A percentile compares a stretch with the other conserved stretches of the same genome.
Conservation (phyloP, 2,888 invertebrate species). For the Leucophora obtusa region DNA sequence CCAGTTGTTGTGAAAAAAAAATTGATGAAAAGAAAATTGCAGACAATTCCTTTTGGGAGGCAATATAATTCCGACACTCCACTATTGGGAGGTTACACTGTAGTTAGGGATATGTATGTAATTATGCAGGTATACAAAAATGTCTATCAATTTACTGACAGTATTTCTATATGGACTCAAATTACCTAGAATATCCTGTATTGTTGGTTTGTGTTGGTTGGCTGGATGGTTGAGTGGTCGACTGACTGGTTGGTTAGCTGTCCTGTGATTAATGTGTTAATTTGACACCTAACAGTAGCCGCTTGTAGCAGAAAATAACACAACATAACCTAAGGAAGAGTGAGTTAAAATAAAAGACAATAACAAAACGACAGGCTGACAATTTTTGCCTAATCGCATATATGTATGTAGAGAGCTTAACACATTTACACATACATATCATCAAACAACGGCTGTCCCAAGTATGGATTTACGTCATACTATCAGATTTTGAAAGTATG, state of each 20-base stretch:
- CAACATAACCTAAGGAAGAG: constrained; percentile 15
- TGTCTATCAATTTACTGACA: constrained; percentile 59
- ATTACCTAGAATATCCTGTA: constrained; percentile 57
- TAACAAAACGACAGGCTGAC: constrained; percentile 42
- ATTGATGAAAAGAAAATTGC: too few species aligned
- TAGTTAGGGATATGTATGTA: neutral
- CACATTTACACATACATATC: neutral
- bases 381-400: constrained; percentile 48
- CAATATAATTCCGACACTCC: too few species aligned
- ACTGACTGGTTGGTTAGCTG: constrained; percentile 47
- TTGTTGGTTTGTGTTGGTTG: constrained; percentile 9
- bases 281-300: constrained; percentile 65
- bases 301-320: constrained; percentile 36
- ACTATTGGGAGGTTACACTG: too few species aligned
- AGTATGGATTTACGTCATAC: too few species aligned
- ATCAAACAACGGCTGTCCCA: neutral
- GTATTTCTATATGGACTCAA: constrained; percentile 56
- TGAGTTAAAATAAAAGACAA: constrained; percentile 16
- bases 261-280: constrained; percentile 64
- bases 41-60: too few species aligned
- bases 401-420: constrained; percentile 15
- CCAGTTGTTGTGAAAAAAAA: too few species aligned
- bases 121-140: constrained; percentile 28
- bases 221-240: constrained; percentile 19
- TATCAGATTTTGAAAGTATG: too few species aligned